phyloP scores from a whole-genome alignment of 2,113 vertebrate species.

The Formicarius rufipectus region DNA sequence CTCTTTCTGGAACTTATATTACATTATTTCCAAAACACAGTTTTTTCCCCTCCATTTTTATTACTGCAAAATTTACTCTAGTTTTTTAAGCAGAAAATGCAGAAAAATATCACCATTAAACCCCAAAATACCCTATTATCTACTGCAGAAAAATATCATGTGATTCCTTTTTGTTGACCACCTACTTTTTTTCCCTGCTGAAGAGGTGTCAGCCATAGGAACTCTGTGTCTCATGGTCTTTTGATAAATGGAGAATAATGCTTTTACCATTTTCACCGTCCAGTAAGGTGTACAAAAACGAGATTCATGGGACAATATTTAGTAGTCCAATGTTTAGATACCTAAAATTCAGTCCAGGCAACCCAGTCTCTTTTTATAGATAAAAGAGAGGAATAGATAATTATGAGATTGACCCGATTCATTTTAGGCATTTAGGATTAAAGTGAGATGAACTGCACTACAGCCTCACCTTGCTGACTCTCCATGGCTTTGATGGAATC shows the following conservation, averaged over 20 bases:
- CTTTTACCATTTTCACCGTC: neutral
- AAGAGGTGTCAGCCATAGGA: neutral
- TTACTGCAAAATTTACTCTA: neutral
- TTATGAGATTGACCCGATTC: neutral
- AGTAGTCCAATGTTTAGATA: neutral
- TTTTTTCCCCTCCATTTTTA: fast-evolving
- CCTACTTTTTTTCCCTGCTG: neutral
- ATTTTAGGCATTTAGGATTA: neutral
- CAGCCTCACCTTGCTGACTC: neutral
- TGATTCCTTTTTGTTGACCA: fast-evolving
- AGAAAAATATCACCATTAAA: neutral
- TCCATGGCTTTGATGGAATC: neutral
- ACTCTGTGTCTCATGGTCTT: fast-evolving
- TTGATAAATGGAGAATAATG: neutral
- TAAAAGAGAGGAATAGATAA: neutral
- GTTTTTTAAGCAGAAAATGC: neutral
- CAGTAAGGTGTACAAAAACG: neutral
- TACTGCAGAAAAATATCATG: neutral
- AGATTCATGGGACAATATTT: neutral
- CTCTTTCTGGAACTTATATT: neutral
- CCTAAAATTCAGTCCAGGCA: neutral
- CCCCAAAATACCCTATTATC: neutral
- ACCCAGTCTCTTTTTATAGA: neutral
- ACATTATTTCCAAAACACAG: fast-evolving
- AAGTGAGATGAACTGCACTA: neutral